Conservation (phyloP, 2,113 vertebrate species). For the Lasiurus borealis region DNA sequence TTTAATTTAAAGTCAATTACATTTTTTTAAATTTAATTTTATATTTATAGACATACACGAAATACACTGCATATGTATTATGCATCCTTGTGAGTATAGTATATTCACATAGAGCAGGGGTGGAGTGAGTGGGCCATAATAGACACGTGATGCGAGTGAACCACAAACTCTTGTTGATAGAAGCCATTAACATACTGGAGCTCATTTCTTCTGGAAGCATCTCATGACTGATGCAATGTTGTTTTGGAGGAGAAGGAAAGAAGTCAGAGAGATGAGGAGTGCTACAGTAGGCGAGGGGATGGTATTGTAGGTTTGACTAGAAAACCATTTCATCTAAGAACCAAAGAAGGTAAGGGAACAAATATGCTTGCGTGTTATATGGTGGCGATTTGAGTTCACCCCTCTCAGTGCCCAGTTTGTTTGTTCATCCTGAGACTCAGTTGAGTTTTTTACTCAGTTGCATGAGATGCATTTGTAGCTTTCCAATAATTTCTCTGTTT, state of each 20-base stretch:
- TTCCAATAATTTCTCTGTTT: neutral
- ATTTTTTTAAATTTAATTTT: neutral
- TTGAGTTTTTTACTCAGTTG: neutral
- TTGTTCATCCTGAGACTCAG: neutral
- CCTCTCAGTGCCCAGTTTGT: neutral
- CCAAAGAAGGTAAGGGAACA: neutral
- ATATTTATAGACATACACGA: neutral
- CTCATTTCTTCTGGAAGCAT: neutral
- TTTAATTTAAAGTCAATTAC: neutral
- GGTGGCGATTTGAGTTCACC: neutral
- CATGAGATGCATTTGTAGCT: neutral
- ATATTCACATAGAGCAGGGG: neutral
- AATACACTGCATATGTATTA: too few relatives aligned
- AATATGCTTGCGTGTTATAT: neutral
- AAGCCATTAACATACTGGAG: neutral
- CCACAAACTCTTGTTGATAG: neutral
- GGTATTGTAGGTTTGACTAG: neutral
- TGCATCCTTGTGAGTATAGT: neutral
- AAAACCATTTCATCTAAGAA: neutral
- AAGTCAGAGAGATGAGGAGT: neutral
- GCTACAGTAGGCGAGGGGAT: accelerated
- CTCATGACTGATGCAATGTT: neutral
- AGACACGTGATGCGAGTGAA: neutral
- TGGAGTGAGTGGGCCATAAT: neutral
- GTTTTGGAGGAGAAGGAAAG: conserved; percentile 3